Evolutionary conservation across 1,140 invertebrate genomes (phyloP).

Genomic region (Hylaeus anthracinus): DNA sequence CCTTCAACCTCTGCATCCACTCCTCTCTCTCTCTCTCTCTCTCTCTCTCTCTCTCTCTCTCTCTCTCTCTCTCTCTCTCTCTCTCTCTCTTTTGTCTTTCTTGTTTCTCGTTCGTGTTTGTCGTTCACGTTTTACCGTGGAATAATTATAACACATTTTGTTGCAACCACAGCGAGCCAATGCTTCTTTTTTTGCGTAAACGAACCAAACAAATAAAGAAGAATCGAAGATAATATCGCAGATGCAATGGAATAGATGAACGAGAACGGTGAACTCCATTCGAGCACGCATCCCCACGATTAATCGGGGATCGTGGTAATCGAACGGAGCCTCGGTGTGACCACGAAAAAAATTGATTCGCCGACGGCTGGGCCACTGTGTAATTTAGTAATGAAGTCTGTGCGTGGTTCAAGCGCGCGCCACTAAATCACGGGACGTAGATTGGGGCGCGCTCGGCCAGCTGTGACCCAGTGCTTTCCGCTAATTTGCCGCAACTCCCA

Average conservation of each 20-base stretch:
- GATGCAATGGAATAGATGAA: neutral
- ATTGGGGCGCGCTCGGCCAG: conserved; percentile 74
- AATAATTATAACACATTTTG: too few relatives aligned
- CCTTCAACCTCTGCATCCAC: too few relatives aligned
- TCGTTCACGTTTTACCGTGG: too few relatives aligned
- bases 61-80: neutral
- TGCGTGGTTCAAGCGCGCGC: conserved; percentile 66
- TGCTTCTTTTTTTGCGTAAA: too few relatives aligned
- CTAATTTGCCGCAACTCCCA: conserved; percentile 65
- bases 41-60: neutral
- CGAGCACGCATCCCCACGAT: conserved; percentile 3
- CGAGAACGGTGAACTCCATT: neutral
- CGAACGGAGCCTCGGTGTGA: conserved; percentile 40
- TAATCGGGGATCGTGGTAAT: conserved; percentile 49
- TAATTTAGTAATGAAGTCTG: conserved; percentile 77
- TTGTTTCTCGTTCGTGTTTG: too few relatives aligned
- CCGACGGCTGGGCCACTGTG: conserved; percentile 64
- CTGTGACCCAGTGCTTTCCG: conserved; percentile 72
- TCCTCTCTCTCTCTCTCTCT: neutral
- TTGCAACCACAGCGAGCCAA: too few relatives aligned
- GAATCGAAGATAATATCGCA: too few relatives aligned
- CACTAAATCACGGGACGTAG: conserved; percentile 75
- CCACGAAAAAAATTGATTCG: conserved; percentile 66
- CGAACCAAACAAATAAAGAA: too few relatives aligned
- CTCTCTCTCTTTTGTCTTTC: neutral